These are phyloP conservation scores for Isichthys henryi DNA, from an alignment of 2,113 vertebrate species.

Conservation along the genomic window DNA sequence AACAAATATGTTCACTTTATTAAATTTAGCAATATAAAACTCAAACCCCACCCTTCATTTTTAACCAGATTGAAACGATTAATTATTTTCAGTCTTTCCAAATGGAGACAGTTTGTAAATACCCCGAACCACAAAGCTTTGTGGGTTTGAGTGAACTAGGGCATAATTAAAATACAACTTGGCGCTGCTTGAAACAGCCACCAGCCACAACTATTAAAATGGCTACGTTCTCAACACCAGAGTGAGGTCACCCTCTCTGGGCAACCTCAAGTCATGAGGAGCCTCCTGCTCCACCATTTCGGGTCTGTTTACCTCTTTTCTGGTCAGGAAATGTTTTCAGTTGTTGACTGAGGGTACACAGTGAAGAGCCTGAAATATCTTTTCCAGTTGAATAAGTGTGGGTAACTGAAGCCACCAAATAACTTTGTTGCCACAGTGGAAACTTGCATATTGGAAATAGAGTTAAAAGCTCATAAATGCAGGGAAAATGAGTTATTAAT, in stretches of 20 bases:
- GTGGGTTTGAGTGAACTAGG: constrained; percentile 8
- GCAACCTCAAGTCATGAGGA: constrained; percentile 8
- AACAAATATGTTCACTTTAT: constrained; percentile 11
- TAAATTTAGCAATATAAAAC: constrained; percentile 12
- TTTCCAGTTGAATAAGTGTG: background rate
- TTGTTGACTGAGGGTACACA: background rate
- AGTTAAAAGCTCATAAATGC: background rate
- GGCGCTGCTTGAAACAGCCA: constrained; percentile 1
- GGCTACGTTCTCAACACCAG: constrained; percentile 14
- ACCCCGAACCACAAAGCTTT: constrained; percentile 17
- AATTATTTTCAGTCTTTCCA: constrained; percentile 17
- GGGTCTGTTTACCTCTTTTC: background rate
- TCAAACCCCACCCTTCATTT: constrained; percentile 9
- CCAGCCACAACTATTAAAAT: constrained; percentile 25
- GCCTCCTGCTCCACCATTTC: background rate
- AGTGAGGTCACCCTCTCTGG: constrained; percentile 17
- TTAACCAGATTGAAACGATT: constrained; percentile 17
- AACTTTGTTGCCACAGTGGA: constrained; percentile 25
- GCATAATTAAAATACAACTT: constrained; percentile 19
- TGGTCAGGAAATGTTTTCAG: constrained; percentile 15
- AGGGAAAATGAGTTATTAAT: background rate
- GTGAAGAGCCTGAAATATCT: constrained; percentile 3
- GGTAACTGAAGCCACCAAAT: background rate
- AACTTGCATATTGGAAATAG: background rate
- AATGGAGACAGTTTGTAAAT: constrained; percentile 25